Base-by-base conservation (phyloP, 2,113 vertebrate species). In the Azemiops feae region DNA sequence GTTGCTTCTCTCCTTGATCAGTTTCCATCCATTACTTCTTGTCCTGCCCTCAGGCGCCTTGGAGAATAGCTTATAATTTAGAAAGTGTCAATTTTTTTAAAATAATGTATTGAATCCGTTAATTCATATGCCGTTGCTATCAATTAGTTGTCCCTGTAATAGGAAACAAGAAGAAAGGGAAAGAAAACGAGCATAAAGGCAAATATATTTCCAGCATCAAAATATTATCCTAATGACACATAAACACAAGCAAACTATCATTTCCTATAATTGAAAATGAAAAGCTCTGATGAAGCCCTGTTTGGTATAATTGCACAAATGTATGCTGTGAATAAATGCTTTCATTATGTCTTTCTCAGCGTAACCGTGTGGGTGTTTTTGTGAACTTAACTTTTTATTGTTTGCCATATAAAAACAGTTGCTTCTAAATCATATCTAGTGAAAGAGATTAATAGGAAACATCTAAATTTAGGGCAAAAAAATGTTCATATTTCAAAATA, bases 381-480 rank as follows among this genome's bases (percentile, higher is more conserved):
- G 94, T 96, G 95, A 97, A 96, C 95, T 96, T 95, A 87, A 87
- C 96, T 96, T 95, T 97, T 96, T 95, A 93, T 96, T 96, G 95
- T 96, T 92, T 95, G 81, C 95, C 95, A 94, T 95, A 96, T 97
- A 96, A 94, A 89, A 92, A 91, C 94, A 95, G 95, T 96, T 96
- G 95, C 92, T 97, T 95, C 93, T 97, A 97, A 96, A 96, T 96
- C 94, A 96, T 95, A 53, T 12, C 89, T 60, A 4, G 94, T 95
- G 95, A 87, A 96, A 96, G 94, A 93, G 92, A 95, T 95, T 96
- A 94, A 95, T 95, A 96, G 92, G 89, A 95, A 93, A 57, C 93
- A 93, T 96, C 96, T 97, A 97, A 95, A 97, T 97, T 96, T 97
- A 90, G 95, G 93, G 94, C 91, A 74, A 95, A 96, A 96, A 96